Conservation (phyloP, 2,888 invertebrate species). For the Eupeodes luniger region DNA sequence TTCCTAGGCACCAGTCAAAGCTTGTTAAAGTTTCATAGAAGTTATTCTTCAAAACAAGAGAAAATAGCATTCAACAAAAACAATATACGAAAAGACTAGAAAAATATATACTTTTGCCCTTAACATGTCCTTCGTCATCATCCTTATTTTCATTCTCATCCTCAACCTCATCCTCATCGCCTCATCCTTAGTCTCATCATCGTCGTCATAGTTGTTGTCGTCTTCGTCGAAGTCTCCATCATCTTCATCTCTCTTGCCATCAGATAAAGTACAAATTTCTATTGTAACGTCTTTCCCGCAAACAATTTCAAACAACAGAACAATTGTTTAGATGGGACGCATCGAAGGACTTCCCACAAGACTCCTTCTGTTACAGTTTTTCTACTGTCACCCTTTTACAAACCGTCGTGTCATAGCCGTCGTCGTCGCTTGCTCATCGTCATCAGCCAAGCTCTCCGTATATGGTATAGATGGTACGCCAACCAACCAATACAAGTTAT, state of each 20-base stretch:
- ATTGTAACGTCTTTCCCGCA: slow-evolving; percentile 57
- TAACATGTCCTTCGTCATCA: slow-evolving; percentile 34
- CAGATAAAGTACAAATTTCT: slow-evolving; percentile 30
- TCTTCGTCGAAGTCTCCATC: slow-evolving; percentile 13
- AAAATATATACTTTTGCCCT: slow-evolving; percentile 9
- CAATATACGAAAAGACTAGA: slow-evolving; percentile 7
- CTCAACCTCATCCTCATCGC: background rate
- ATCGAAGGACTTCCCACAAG: slow-evolving; percentile 44
- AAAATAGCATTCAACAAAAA: slow-evolving; percentile 27
- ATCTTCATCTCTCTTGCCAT: background rate
- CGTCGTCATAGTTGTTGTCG: slow-evolving; percentile 7
- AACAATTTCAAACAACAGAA: slow-evolving; percentile 61
- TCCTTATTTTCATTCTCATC: background rate
- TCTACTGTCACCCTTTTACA: slow-evolving; percentile 13
- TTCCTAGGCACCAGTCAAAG: slow-evolving; percentile 44
- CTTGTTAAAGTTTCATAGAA: slow-evolving; percentile 48
- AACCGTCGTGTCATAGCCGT: background rate
- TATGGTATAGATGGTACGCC: too few relatives aligned
- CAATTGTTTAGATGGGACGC: slow-evolving; percentile 63
- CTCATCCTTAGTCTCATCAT: background rate
- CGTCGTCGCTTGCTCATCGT: too few relatives aligned
- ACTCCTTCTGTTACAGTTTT: background rate
- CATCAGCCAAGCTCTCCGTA: background rate
- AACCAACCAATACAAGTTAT: slow-evolving; percentile 51
- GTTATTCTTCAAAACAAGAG: slow-evolving; percentile 38